Percentiles rank a stretch among this genome's conserved stretches.
These are phyloP conservation scores for Caenorhabditis auriculariae DNA, from an alignment of 2,888 invertebrate species.

Conservation along the genomic window DNA sequence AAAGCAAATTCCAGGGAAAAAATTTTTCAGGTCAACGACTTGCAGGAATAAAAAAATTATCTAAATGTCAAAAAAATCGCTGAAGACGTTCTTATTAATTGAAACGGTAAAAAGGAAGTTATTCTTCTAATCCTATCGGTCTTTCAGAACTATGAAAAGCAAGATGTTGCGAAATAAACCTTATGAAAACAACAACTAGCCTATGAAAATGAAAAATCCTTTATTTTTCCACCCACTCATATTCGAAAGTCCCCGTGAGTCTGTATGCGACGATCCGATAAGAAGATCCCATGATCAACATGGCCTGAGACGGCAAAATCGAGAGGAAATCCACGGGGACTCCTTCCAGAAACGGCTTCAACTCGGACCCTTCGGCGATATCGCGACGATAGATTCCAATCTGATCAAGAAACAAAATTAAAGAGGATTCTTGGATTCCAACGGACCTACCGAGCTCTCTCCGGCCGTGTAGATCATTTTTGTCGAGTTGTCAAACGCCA, in stretches of 20 bases:
- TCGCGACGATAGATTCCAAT: conserved; percentile 30
- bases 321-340: conserved; percentile 25
- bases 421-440: not conserved
- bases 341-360: conserved; percentile 23
- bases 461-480: conserved; percentile 27
- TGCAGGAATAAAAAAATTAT: no score
- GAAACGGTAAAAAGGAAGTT: no score
- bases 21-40: no score
- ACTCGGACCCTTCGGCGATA: conserved; percentile 10
- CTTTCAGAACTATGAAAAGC: no score
- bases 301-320: conserved; percentile 32
- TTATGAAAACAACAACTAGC: no score
- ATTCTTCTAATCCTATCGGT: no score
- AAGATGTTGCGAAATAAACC: no score
- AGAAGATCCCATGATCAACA: conserved; percentile 49
- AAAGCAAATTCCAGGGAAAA: no score
- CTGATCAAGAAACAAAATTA: not conserved
- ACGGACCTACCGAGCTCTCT: conserved; percentile 15
- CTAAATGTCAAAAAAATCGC: no score
- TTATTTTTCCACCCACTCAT: conserved; percentile 45
- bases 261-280: conserved; percentile 56
- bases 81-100: no score
- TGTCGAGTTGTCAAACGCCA: conserved; percentile 27
- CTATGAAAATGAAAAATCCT: no score
- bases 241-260: conserved; percentile 55